Evolutionary conservation across 2,888 invertebrate species (phyloP).

Genomic region (Heteromyza rotundicornis): DNA sequence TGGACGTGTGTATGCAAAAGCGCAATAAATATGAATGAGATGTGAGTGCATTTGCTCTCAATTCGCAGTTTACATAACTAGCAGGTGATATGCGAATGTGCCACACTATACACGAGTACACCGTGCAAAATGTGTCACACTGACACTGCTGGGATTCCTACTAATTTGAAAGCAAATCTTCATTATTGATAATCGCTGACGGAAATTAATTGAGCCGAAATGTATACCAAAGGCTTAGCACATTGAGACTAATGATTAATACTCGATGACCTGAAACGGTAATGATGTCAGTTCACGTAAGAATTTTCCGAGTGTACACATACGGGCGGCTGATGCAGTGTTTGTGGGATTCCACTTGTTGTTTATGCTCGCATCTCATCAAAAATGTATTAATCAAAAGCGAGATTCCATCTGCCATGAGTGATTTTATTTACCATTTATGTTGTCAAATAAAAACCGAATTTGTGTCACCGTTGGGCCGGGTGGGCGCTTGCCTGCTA

Average conservation of each 20-base stretch:
- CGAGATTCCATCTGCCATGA: constrained; percentile 50
- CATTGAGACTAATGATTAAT: not conserved
- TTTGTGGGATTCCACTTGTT: not conserved
- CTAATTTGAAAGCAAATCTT: no score
- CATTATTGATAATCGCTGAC: no score
- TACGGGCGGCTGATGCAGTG: not conserved
- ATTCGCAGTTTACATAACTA: no score
- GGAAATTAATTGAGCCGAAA: no score
- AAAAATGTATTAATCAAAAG: constrained; percentile 55
- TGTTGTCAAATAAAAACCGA: constrained; percentile 1
- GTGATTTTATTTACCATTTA: constrained; percentile 43
- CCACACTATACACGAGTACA: no score
- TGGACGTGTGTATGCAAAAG: constrained; percentile 50
- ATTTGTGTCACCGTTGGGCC: not conserved
- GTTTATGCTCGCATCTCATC: constrained; percentile 45
- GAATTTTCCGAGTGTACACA: not conserved
- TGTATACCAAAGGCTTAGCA: not conserved
- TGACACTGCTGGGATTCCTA: constrained; percentile 8
- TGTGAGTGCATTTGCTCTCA: no score
- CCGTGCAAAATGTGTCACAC: no score
- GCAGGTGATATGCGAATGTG: no score
- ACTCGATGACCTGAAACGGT: not conserved
- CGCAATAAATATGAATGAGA: constrained; percentile 53
- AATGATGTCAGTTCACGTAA: not conserved
- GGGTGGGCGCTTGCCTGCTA: not conserved